Conservation (phyloP, 2,113 vertebrate genomes). For the Varanus komodoensis region DNA sequence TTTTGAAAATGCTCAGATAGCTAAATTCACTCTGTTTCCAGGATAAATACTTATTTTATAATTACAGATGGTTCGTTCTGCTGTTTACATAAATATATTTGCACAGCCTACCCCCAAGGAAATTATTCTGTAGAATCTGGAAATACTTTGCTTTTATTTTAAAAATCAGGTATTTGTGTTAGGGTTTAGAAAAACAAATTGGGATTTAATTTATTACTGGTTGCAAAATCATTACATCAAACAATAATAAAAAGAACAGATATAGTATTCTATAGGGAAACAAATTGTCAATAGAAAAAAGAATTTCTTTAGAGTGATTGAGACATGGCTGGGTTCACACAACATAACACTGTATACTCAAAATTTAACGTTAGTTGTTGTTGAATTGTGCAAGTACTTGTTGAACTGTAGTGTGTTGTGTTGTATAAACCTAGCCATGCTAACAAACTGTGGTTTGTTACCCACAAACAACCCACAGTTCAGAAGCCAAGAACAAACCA, state of each 20-base stretch:
- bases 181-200: constrained; percentile 11
- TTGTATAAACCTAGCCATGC: too few relatives aligned
- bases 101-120: neutral
- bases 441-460: too few relatives aligned
- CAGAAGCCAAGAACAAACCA: too few relatives aligned
- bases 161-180: neutral
- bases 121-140: neutral
- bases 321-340: neutral
- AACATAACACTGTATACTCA: too few relatives aligned
- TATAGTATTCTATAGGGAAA: neutral
- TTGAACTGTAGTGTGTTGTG: too few relatives aligned
- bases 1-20: neutral
- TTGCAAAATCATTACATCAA: neutral
- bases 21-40: neutral
- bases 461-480: too few relatives aligned
- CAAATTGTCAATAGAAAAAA: neutral
- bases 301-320: neutral
- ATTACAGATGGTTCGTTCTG: neutral
- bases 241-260: neutral
- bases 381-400: too few relatives aligned
- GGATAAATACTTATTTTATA: constrained; percentile 16
- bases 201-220: neutral
- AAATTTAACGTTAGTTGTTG: too few relatives aligned
- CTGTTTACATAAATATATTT: neutral
- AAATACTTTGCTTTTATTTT: neutral